These are phyloP conservation scores for Brienomyrus brachyistius DNA, from an alignment of 2,113 vertebrate species.

Conservation along the genomic window DNA sequence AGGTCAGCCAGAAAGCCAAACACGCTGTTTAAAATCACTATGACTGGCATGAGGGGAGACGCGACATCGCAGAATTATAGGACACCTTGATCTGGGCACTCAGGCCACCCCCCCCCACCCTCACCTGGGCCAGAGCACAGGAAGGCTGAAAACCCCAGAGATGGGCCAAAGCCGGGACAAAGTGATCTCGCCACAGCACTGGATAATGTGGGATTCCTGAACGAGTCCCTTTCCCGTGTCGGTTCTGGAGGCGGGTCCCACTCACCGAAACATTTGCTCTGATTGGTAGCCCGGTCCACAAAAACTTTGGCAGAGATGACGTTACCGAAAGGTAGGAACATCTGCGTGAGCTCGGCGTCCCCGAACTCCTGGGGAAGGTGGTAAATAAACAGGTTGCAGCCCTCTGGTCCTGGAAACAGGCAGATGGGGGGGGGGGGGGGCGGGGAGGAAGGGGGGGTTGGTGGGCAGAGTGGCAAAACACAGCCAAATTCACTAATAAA, in stretches of 20 bases:
- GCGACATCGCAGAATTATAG: neutral
- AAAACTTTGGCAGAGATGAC: constrained; percentile 80
- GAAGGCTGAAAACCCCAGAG: neutral
- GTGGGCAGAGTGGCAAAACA: neutral
- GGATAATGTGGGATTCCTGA: neutral
- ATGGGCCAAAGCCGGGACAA: neutral
- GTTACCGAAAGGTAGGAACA: constrained; percentile 73
- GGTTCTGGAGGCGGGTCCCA: constrained; percentile 17
- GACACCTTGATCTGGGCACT: neutral
- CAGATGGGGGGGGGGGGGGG: neutral
- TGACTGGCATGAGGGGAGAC: neutral
- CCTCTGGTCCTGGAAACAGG: constrained; percentile 62
- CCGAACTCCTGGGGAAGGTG: constrained; percentile 80
- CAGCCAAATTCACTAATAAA: neutral
- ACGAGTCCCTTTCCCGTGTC: neutral
- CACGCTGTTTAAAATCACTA: neutral
- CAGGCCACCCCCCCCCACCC: neutral
- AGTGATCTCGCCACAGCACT: neutral
- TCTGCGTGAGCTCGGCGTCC: constrained; percentile 72
- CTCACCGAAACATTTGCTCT: constrained; percentile 80
- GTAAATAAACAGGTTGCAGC: constrained; percentile 81
- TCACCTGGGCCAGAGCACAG: neutral
- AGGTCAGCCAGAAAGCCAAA: neutral
- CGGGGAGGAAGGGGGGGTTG: neutral
- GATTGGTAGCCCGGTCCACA: constrained; percentile 76